phyloP scores from a whole-genome alignment of 1,140 invertebrate genomes.

The Saccostrea cuccullata region DNA sequence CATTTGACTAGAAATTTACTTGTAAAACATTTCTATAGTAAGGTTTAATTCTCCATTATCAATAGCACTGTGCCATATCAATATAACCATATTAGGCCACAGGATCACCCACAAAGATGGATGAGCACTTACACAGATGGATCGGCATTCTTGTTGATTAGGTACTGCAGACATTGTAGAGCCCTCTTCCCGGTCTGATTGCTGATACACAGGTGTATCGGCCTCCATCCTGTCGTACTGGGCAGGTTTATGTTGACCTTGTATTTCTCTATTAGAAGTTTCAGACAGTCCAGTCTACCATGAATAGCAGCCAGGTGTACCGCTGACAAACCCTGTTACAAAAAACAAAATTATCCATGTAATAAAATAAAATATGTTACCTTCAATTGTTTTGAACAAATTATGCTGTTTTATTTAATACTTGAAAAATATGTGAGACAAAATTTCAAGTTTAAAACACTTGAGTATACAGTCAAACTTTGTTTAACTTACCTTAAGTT shows the following conservation, averaged over 20 bases:
- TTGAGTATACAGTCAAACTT: too few relatives aligned
- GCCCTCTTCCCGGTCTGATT: conserved; percentile 77
- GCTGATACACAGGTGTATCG: conserved; percentile 77
- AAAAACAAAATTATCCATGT: not conserved
- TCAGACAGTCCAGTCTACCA: conserved; percentile 77
- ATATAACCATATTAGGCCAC: too few relatives aligned
- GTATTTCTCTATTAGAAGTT: conserved; percentile 76
- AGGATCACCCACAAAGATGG: too few relatives aligned
- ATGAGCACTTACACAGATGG: conserved; percentile 71
- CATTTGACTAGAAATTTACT: too few relatives aligned
- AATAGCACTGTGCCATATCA: too few relatives aligned
- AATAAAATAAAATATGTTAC: not conserved
- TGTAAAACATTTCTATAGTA: too few relatives aligned
- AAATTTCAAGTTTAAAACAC: too few relatives aligned
- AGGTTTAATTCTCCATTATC: too few relatives aligned
- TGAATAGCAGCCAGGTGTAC: conserved; percentile 77
- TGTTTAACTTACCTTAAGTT: too few relatives aligned
- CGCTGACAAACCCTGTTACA: conserved; percentile 74
- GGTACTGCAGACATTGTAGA: conserved; percentile 73
- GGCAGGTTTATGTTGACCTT: conserved; percentile 76
- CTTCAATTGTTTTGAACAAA: too few relatives aligned
- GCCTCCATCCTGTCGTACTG: conserved; percentile 76
- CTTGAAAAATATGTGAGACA: too few relatives aligned
- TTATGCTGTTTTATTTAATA: too few relatives aligned
- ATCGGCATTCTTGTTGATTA: conserved; percentile 76